Evolutionary conservation across 2,888 invertebrate species (phyloP), one percentile per base, ranked within the genome.

Genomic region (Pardosa pseudoannulata): DNA sequence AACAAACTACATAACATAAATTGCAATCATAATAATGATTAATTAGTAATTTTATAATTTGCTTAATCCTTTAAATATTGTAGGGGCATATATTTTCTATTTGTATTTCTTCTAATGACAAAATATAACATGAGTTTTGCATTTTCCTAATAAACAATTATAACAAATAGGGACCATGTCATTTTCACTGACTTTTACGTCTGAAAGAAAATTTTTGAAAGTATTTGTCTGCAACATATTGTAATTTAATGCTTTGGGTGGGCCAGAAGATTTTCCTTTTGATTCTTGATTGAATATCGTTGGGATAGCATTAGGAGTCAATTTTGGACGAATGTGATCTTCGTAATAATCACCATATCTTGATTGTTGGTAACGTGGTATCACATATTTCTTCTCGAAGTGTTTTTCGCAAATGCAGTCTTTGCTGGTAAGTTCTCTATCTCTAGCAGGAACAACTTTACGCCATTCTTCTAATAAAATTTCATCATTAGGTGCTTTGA

Each of bases 351-450:
- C 76, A 0, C 50, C 76, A 31, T 1, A 32, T 11, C 13, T 19
- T 0, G 76, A 71, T 13, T 46, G 71, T 28, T 76, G 71, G 11
- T 11, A 82, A 6, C 82, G 82, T 7, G 82, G 70, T 19, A 82
- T 46, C 0, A 82, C 67, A 71, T n/a, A 71, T 2, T 56, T 29
- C 11, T 70, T n/a, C 28, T 76, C 76, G 36, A 82, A 82, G 50
- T 82, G 82, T 23, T 50, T 82, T 50, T 71, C 75, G 19, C 82
- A 82, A 50, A 82, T 64, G 36, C 28, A 71, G 23, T 82, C 76
- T 19, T 9, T 71, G 32, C 46, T 76, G 5, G n/a, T 16, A 0
- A 82, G 32, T 9, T 46, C 9, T 2, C 65, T 31, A 9, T 28
- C 64, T 36, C 76, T 82, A 7, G 36, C 29, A 5, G 82, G 82